These are phyloP conservation scores for Neodon shergylaensis DNA, from an alignment of 2,113 vertebrate species.

Conservation along the genomic window DNA sequence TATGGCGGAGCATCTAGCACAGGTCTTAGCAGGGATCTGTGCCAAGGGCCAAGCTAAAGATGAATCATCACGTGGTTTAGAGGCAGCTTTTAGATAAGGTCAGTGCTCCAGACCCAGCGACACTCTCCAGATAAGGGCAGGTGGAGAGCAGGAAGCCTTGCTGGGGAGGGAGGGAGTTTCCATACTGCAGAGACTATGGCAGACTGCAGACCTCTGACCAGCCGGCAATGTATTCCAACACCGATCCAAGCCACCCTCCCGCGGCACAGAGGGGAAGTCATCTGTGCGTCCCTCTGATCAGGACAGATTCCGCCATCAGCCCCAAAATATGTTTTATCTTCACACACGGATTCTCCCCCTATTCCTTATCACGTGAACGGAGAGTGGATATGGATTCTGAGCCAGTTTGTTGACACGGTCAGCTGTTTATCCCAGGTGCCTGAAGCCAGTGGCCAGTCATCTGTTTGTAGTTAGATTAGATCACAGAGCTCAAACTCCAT, in stretches of 20 bases:
- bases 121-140: neutral
- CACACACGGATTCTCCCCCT: neutral
- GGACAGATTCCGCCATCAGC: neutral
- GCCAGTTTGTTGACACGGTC: neutral
- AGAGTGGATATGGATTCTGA: neutral
- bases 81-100: neutral
- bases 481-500: neutral
- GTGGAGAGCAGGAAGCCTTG: neutral
- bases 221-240: neutral
- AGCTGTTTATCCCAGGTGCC: neutral
- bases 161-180: neutral
- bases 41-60: neutral
- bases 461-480: conserved; percentile 3
- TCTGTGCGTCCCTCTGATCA: neutral
- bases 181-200: neutral
- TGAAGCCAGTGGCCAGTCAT: neutral
- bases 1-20: neutral
- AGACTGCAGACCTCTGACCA: neutral
- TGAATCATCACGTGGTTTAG: neutral
- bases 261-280: neutral
- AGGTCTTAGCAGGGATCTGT: neutral
- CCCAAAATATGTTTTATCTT: conserved; percentile 19
- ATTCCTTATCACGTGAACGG: neutral
- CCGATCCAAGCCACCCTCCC: neutral
- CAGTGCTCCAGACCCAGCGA: neutral